Evolutionary conservation across 1,140 invertebrate species (phyloP).

Genomic region (Euglossa dilemma): DNA sequence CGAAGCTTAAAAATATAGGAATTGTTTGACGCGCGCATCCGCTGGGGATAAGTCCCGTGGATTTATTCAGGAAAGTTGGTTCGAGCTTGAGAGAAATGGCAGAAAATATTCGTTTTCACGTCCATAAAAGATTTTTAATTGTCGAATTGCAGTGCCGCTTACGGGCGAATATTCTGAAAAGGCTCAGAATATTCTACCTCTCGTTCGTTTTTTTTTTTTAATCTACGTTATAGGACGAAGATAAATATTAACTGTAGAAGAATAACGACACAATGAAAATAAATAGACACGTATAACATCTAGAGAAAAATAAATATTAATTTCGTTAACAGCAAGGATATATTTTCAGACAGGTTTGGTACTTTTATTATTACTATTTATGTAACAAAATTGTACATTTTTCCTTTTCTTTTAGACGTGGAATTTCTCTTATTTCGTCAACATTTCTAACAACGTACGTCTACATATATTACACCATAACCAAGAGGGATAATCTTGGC

Average conservation of each 20-base stretch:
- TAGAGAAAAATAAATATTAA: too few species aligned
- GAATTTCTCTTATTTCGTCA: background rate
- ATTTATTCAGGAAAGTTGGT: background rate
- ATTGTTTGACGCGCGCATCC: background rate
- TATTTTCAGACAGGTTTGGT: too few species aligned
- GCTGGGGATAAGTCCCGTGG: background rate
- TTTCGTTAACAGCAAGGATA: too few species aligned
- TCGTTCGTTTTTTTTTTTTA: too few species aligned
- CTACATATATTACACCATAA: background rate
- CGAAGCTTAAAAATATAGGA: constrained; percentile 2
- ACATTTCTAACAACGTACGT: background rate
- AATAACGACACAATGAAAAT: too few species aligned
- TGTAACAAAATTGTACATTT: too few species aligned
- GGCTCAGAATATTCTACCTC: too few species aligned
- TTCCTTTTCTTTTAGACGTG: background rate
- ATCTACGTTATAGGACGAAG: too few species aligned
- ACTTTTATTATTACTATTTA: too few species aligned
- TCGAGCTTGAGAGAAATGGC: background rate
- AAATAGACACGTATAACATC: too few species aligned
- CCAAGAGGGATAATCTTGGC: background rate
- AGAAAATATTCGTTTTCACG: background rate
- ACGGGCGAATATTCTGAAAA: too few species aligned
- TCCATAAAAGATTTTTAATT: background rate
- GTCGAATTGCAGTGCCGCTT: background rate
- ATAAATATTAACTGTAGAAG: too few species aligned